Base-by-base conservation (phyloP, 2,113 vertebrate species). In the Trematocara stigmaticum region DNA sequence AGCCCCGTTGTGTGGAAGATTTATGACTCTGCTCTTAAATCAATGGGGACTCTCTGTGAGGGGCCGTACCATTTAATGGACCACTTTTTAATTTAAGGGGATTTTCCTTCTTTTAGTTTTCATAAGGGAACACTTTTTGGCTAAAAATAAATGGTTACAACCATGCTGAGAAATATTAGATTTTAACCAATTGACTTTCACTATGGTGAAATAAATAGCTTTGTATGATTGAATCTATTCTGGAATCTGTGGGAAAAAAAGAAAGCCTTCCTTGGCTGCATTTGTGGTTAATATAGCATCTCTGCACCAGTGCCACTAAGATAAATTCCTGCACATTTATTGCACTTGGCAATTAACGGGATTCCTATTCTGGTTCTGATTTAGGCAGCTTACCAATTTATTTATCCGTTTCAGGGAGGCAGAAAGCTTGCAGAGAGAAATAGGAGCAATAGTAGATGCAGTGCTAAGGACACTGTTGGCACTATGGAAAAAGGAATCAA, bases 21-120 rank as follows among this genome's bases (percentile, higher is more conserved):
- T 95, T 94, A 95, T 91, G 92, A 94, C 91, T 90, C 89, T 81
- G 89, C 83, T 93, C 91, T 90, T 90, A 88, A 94, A 95, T 94
- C 94, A 93, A 94, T 93, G 89, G 79, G 81, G 85, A 88, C 87
- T 89, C 88, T 91, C 89, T 79, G 88, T 45, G 87, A 93, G 88
- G 86, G 89, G 89, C 87, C 69, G 57, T 35, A 74, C 91, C 82
- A 15, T 92, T 93, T 91, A 93, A 94, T 91, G 85, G 89, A 89
- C 66, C 85, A 56, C 84, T 91, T 91, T 95, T 94, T 92, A 89
- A 94, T 94, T 92, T 76, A 81, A 31, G 40, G 55, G 84, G 69
- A 91, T 89, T 87, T 87, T 89, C 87, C 88, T 89, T 49, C 81
- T 85, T 86, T 90, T 82, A 45, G 45, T 90, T 94, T 91, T 92